A percentile compares a stretch with the other conserved stretches of the same genome.
Conservation (phyloP, 1,140 invertebrate genomes). For the Sycophaga agraensis region DNA sequence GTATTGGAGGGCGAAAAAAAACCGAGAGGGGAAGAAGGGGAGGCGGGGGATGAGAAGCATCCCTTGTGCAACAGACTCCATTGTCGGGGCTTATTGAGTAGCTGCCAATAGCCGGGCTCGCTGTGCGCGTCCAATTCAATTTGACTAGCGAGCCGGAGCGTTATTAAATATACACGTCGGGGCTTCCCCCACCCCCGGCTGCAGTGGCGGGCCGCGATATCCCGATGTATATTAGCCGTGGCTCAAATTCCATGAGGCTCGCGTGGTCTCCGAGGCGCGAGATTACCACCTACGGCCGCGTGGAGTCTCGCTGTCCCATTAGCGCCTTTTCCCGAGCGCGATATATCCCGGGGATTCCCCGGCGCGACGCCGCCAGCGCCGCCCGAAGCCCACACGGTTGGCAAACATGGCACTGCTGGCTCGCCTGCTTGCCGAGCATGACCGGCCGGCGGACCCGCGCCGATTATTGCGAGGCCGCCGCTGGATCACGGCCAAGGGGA, state of each 20-base stretch:
- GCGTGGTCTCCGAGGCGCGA: too few relatives aligned
- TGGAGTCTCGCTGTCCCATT: too few relatives aligned
- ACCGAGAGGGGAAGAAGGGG: neutral
- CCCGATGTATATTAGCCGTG: too few relatives aligned
- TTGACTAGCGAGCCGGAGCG: slow-evolving; percentile 40
- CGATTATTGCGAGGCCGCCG: slow-evolving; percentile 4
- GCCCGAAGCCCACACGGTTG: too few relatives aligned
- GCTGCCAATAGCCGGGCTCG: slow-evolving; percentile 25
- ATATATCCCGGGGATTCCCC: too few relatives aligned
- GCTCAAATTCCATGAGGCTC: too few relatives aligned
- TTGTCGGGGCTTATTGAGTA: slow-evolving; percentile 43
- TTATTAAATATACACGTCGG: slow-evolving; percentile 24
- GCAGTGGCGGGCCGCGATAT: neutral
- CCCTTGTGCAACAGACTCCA: slow-evolving; percentile 36
- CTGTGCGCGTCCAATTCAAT: slow-evolving; percentile 32
- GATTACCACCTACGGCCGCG: too few relatives aligned
- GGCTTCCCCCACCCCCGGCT: too few relatives aligned
- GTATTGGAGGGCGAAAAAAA: neutral
- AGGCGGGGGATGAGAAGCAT: slow-evolving; percentile 23
- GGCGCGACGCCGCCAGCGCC: too few relatives aligned
- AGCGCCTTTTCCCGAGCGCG: too few relatives aligned
- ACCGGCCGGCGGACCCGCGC: neutral
- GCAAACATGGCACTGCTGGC: too few relatives aligned
- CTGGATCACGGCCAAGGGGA: too few relatives aligned
- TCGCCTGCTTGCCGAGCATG: neutral